Conservation (phyloP, 2,113 vertebrate species). For the Dromiciops gliroides region DNA sequence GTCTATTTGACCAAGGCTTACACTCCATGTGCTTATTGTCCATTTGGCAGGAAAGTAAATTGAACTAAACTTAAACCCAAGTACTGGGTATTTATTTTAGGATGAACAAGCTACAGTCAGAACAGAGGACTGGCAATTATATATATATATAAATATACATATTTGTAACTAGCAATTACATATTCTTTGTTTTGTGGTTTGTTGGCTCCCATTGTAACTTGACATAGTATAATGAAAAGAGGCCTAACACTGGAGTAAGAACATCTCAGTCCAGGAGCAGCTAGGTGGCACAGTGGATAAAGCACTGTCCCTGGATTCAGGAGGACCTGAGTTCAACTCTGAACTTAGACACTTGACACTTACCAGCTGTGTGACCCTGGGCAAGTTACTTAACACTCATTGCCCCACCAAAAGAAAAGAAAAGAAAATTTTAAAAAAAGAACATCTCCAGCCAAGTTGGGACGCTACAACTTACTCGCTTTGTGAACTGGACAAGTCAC, state of each 20-base stretch:
- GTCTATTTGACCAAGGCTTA: constrained; percentile 70
- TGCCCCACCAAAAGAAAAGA: too few species aligned
- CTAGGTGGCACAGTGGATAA: too few species aligned
- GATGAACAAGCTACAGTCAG: constrained; percentile 76
- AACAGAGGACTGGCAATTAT: constrained; percentile 67
- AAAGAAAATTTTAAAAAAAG: too few species aligned
- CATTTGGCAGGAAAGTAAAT: constrained; percentile 76
- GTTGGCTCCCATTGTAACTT: constrained; percentile 41
- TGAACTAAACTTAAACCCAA: constrained; percentile 80
- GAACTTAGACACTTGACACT: too few species aligned
- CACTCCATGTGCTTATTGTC: constrained; percentile 70
- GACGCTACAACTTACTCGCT: background rate
- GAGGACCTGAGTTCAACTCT: too few species aligned
- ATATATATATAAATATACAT: constrained; percentile 45
- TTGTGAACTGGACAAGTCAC: background rate
- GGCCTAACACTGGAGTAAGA: background rate
- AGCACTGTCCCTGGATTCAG: too few species aligned
- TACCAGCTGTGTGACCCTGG: too few species aligned
- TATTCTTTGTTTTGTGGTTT: constrained; percentile 53
- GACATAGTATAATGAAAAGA: background rate
- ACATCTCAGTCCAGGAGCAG: too few species aligned
- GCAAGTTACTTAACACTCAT: too few species aligned
- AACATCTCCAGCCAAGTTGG: background rate
- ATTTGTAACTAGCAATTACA: constrained; percentile 72
- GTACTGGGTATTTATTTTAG: constrained; percentile 78